Base-by-base conservation (phyloP, 2,113 vertebrate genomes). In the Melozone crissalis region DNA sequence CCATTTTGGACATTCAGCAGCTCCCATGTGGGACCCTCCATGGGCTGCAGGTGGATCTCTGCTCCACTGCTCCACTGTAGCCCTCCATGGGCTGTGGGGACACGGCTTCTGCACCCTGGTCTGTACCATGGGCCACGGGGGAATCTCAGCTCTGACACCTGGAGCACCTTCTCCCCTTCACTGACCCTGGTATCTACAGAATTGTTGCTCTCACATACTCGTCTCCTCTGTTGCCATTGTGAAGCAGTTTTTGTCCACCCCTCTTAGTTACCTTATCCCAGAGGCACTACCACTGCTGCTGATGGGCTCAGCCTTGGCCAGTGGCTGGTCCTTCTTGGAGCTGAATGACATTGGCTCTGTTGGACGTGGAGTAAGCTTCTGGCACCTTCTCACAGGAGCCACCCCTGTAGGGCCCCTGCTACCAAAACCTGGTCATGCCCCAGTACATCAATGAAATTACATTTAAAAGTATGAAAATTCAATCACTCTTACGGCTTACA, bases 1-100 rank as follows among this genome's bases (percentile, higher is more conserved):
- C 8, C 15, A 4, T 46, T 67, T 30, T 52, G n/a, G 6, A 11
- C 20, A 54, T 67, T 54, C 44, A n/a, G 16, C 9, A 75, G 1
- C n/a, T 67, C 28, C 0, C 0, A 3, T 2, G 2, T 43, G 52
- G 19, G 33, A 23, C 31, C 31, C 54, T 33, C 54, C 54, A 9
- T 16, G 43, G 24, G 51, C 37, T 44, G 27, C 67, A 58, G 35
- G 31, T 54, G 28, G 17, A 12, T 54, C 30, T 12, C 11, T 54
- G 17, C 52, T 31, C 11, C 28, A 54, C 11, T 54, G 17, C 52
- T 31, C 11, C 28, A 54, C 28, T 43, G 59, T 19, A 28, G 15
- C 30, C 52, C 30, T 31, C 52, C 18, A 7, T 16, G 51, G 24
- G 43, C 37, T 37, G 27, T 43, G 33, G 35, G 30, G 35, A 4